Evolutionary conservation across 2,797 vertebrate genomes (phyloP), one percentile per base, ranked within the genome.

Genomic region (Bradypus variegatus): DNA sequence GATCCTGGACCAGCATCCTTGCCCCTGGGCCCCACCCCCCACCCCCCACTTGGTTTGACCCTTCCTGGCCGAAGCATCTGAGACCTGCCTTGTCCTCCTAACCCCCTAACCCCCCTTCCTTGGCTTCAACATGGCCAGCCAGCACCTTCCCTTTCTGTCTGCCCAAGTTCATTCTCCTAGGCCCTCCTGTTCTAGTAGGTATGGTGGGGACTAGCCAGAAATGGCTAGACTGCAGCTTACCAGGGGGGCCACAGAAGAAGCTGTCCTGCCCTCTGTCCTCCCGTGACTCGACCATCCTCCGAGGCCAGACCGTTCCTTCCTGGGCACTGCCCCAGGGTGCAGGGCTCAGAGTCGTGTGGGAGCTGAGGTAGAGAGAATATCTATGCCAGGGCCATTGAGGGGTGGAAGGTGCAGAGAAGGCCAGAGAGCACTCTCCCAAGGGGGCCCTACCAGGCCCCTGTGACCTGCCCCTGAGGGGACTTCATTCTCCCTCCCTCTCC

Each of bases 181-280:
- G 80, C 25, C 48, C 70, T 80, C 53, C 33, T 76, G 29, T 80
- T 65, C 31, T 86, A 45, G 29, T 67, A 33, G 11, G 12, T n/a
- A 29, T 3, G 23, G 36, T 18, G 36, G 76, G 19, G 33, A 89
- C 27, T 48, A 53, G 72, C 9, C 18, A 73, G 19, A 58, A 62
- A 14, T 69, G 76, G n/a, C 12, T 0, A 10, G 67, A 72, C 25
- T 80, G 77, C 73, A 65, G 70, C 97, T 97, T 90, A 99, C 99
- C 98, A 91, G 99, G 99, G 86, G 98, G 97, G 18, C 99, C 98
- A 88, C 99, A 99, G 88, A 99, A 98, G 97, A 98, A 99, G 15
- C 97, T 97, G 27, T 98, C 98, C 1, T 98, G 97, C 85, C 97
- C 97, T 0, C 97, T 97, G 93, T 98, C 97, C 95, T 97, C 95